Evolutionary conservation across 2,888 invertebrate species (phyloP).

Genomic region (Brachyopa scutellaris): DNA sequence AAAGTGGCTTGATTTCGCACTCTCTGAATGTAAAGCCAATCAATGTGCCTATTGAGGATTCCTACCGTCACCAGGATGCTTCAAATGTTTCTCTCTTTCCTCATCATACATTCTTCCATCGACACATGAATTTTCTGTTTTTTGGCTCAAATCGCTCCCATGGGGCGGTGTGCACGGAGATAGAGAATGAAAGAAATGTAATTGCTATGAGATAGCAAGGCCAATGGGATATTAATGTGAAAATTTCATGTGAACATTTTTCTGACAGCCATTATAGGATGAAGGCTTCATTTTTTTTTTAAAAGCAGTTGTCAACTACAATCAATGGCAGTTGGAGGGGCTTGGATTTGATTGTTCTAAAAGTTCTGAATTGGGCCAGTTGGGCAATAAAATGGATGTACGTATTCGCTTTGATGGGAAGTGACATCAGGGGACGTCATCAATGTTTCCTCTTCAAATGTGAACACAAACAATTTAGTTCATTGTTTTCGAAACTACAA

Average conservation of each 20-base stretch:
- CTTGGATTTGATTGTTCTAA: too few species aligned
- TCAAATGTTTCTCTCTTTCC: slow-evolving; percentile 11
- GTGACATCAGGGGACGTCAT: too few species aligned
- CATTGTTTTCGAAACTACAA: too few species aligned
- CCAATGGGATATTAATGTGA: slow-evolving; percentile 38
- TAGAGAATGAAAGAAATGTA: slow-evolving; percentile 9
- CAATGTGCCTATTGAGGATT: slow-evolving; percentile 42
- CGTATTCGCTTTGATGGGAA: too few species aligned
- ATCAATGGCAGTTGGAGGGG: neutral
- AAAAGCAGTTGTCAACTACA: neutral
- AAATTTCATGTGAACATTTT: slow-evolving; percentile 22
- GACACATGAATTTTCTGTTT: slow-evolving; percentile 30
- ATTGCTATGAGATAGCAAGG: slow-evolving; percentile 21
- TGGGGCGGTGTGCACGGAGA: neutral
- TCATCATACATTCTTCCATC: slow-evolving; percentile 15
- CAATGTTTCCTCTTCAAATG: too few species aligned
- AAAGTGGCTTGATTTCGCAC: slow-evolving; percentile 53
- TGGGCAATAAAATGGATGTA: too few species aligned
- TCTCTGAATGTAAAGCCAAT: slow-evolving; percentile 39
- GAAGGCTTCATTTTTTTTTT: neutral
- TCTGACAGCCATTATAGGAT: neutral
- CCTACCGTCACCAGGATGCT: slow-evolving; percentile 12
- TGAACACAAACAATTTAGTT: too few species aligned
- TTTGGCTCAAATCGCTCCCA: slow-evolving; percentile 10
- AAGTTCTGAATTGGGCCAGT: too few species aligned